Percentiles rank a stretch among this genome's conserved stretches.
phyloP scores from a whole-genome alignment of 1,140 invertebrate genomes.

The Grapholita molesta region DNA sequence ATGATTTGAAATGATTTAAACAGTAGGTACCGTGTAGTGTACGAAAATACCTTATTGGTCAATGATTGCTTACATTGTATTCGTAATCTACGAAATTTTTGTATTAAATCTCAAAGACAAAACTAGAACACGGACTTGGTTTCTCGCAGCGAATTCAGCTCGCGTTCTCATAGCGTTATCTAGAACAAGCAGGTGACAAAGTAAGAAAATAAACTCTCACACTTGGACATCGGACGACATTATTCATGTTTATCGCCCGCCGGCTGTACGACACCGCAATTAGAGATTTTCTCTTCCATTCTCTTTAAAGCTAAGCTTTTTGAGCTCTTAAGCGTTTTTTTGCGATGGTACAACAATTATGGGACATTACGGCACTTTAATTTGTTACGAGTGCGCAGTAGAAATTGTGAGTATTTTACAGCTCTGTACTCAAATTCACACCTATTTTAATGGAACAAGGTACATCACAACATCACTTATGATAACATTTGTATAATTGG shows the following conservation, averaged over 20 bases:
- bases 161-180: conserved; percentile 37
- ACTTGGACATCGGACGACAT: conserved; percentile 65
- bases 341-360: background rate
- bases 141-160: background rate
- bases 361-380: background rate
- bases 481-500: too few relatives aligned
- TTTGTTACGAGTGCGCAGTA: background rate
- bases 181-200: conserved; percentile 63
- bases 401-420: background rate
- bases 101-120: background rate
- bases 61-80: too few relatives aligned
- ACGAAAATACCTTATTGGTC: too few relatives aligned
- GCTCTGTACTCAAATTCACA: too few relatives aligned
- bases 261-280: conserved; percentile 52
- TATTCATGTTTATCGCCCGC: conserved; percentile 71
- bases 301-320: conserved; percentile 35
- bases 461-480: too few relatives aligned
- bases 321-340: conserved; percentile 23
- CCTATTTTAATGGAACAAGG: too few relatives aligned
- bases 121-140: background rate
- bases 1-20: too few relatives aligned
- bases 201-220: conserved; percentile 67
- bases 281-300: conserved; percentile 48
- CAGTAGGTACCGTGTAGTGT: too few relatives aligned
- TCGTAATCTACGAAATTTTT: too few relatives aligned